These are phyloP conservation scores for Nematostella vectensis DNA, from an alignment of 92 coral and sea anemone genomes.

Conservation along the genomic window DNA sequence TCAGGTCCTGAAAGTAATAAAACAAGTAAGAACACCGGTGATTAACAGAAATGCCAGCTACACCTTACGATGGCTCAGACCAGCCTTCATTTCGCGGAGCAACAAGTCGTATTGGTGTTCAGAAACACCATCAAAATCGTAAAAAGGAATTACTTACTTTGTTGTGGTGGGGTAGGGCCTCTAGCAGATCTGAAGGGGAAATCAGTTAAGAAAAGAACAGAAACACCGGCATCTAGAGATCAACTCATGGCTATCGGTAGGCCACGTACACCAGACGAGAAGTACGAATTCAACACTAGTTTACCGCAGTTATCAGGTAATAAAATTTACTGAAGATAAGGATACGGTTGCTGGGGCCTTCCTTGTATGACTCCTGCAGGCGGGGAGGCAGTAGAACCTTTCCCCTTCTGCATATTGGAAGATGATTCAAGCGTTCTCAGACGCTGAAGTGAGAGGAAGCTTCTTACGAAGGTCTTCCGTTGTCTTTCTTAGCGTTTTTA, in stretches of 20 bases:
- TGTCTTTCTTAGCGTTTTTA: conserved; percentile 46
- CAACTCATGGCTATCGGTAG: conserved; percentile 12
- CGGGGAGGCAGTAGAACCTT: conserved; percentile 68
- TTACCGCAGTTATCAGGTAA: not conserved
- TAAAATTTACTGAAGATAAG: conserved; percentile 20
- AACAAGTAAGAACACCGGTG: conserved; percentile 18
- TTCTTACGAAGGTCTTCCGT: conserved; percentile 95
- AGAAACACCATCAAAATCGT: not conserved
- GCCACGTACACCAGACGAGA: conserved; percentile 35
- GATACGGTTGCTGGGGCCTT: conserved; percentile 69
- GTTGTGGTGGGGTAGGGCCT: conserved; percentile 73
- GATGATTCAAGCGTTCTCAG: conserved; percentile 63
- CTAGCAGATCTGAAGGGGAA: conserved; percentile 45
- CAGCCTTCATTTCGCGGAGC: conserved; percentile 1
- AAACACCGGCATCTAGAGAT: conserved; percentile 50
- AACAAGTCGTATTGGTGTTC: not conserved
- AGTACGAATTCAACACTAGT: conserved; percentile 7
- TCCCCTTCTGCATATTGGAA: conserved; percentile 86
- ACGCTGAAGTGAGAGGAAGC: conserved; percentile 82
- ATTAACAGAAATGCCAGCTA: conserved; percentile 9
- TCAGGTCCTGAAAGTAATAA: conserved; percentile 35
- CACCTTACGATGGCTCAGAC: not conserved
- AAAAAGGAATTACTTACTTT: conserved; percentile 38
- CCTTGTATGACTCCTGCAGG: conserved; percentile 41
- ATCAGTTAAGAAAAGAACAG: conserved; percentile 51